phyloP scores from a whole-genome alignment of 1,140 invertebrate genomes.

The Saccostrea cuccullata region DNA sequence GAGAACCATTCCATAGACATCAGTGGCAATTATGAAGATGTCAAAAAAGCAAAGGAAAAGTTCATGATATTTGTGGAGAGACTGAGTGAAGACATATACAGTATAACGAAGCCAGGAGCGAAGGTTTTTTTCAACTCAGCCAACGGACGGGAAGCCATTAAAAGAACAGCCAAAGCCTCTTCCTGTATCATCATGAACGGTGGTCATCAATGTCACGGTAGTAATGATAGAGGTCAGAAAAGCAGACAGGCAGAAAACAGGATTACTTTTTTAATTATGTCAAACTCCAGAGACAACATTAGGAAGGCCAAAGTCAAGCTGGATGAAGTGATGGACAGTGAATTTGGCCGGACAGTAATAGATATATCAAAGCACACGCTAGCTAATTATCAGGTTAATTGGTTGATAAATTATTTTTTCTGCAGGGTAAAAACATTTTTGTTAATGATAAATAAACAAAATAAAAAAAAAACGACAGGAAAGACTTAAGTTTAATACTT shows the following conservation, averaged over 20 bases:
- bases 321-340: not conserved
- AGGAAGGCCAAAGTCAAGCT: conserved; percentile 17
- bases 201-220: not conserved
- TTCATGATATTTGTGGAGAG: conserved; percentile 33
- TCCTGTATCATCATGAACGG: not conserved
- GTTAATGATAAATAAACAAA: too few species aligned
- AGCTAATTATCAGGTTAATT: conserved; percentile 12
- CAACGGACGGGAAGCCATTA: conserved; percentile 28
- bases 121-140: conserved; percentile 38
- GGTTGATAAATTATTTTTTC: too few species aligned
- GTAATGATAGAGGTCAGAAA: not conserved
- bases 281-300: conserved; percentile 11
- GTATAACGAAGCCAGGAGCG: conserved; percentile 12
- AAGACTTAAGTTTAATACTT: too few species aligned
- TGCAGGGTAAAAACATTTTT: too few species aligned
- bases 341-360: not conserved
- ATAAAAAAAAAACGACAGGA: too few species aligned
- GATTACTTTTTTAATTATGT: conserved; percentile 15
- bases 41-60: conserved; percentile 27
- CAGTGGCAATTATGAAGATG: conserved; percentile 30
- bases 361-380: not conserved
- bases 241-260: not conserved
- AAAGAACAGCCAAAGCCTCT: conserved; percentile 5
- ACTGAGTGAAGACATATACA: not conserved
- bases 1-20: conserved; percentile 7